Evolutionary conservation across 2,797 vertebrate genomes (phyloP).

Genomic region (Halcyon chelicuti): DNA sequence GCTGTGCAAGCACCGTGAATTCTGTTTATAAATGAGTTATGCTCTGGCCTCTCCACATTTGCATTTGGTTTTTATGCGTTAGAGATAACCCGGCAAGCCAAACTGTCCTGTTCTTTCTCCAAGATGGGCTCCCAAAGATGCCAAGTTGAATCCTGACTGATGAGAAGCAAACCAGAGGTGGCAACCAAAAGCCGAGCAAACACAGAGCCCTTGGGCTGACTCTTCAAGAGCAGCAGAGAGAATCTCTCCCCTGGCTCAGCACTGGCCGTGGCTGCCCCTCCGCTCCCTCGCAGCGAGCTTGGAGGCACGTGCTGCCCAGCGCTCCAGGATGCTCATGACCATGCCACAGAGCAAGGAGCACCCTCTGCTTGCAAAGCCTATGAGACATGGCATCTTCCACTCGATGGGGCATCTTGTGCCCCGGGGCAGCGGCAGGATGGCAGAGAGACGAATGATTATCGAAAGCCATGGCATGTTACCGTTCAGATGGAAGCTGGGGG

Average conservation of each 20-base stretch:
- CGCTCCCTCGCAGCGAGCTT: accelerated
- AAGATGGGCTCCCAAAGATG: neutral
- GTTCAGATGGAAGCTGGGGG: neutral
- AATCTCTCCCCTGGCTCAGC: neutral
- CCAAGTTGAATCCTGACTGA: constrained; percentile 11
- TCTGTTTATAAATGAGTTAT: constrained; percentile 65
- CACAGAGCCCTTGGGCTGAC: neutral
- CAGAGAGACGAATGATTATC: accelerated
- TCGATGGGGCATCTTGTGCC: neutral
- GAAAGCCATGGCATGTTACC: accelerated
- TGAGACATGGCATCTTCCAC: neutral
- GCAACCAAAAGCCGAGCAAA: constrained; percentile 37
- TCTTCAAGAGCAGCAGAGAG: neutral
- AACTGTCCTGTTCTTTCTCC: neutral
- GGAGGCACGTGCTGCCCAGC: accelerated
- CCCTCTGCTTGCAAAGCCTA: neutral
- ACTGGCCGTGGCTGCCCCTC: accelerated
- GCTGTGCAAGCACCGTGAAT: constrained; percentile 41
- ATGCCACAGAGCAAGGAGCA: accelerated
- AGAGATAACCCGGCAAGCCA: constrained; percentile 14
- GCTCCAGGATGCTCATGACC: accelerated
- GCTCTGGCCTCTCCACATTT: constrained; percentile 47
- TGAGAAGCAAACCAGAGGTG: constrained; percentile 38
- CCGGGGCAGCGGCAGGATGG: accelerated
- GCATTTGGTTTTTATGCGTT: constrained; percentile 51